Evolutionary conservation across 2,113 vertebrate genomes (phyloP), one percentile per base, ranked within the genome.

Genomic region (Cryptomyrus ogoouensis): DNA sequence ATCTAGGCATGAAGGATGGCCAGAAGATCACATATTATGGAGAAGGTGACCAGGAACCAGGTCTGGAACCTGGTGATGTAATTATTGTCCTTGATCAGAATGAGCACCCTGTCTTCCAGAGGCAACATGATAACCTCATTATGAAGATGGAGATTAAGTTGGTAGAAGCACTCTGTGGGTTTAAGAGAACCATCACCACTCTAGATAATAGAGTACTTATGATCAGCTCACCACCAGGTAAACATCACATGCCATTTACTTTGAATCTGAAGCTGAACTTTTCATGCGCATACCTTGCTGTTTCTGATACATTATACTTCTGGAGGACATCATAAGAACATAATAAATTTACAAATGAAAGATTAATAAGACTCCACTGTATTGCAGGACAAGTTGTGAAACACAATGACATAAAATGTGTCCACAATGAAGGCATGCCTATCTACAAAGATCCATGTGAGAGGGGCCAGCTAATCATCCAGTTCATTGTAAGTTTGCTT

Each of bases 1-100:
- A 80, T 80, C 13, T 74, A 99, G 98, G 98, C 91, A 99, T 99
- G 98, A 98, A 97, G 94, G 98, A 99, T 80, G 97, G 97, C 42
- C 98, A 99, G 93, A 99, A 96, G 94, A 97, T 99, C 66, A 96
- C 97, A 83, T 98, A 99, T 93, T 95, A 96, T 3, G 98, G 98
- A 89, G 98, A 99, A 94, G 98, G 98, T 0, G 98, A 99, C 93
- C 98, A 99, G 93, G 98, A 99, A 89, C 98, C 98, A 15, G 98
- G 97, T 90, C 93, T 99, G 92, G 98, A 99, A 92, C 97, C 98
- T 83, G 98, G 98, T 5, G 98, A 99, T 92, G 97, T 99, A 42
- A 93, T 99, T 52, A 97, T 98, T 91, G 97, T 99, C 70, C 95
- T 99, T 87, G 98, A 99, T 92, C 97, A 98, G 92, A 98, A 97